Base-by-base conservation (phyloP, 2,888 invertebrate genomes). In the Dolomedes plantarius region DNA sequence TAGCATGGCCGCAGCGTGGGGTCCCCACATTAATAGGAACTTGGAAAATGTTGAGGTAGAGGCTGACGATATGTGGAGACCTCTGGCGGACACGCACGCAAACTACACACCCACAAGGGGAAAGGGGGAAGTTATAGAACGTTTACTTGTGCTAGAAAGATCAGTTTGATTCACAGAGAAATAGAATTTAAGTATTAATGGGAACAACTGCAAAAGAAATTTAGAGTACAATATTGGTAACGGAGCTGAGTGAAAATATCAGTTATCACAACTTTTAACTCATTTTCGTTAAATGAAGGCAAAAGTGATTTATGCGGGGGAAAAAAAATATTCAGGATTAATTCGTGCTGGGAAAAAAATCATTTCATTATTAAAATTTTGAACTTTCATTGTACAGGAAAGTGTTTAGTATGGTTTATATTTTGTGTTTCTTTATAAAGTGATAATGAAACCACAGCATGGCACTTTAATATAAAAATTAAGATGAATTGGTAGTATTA, bases 11-110 rank as follows among this genome's bases (percentile, higher is more conserved):
- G 7, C 23, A 56, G 56, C 5, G 2, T 19, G 71, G n/a, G n/a
- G 56, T 65, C 85, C 75, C 79, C 41, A 64, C 79, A 75, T n/a
- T 75, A 64, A 73, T 87, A 87, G 87, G 87, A 87, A 87, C 87
- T 87, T 87, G 78, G 80, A 87, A 7, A 64, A 36, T 56, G 46
- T 50, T 86, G 81, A 77, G 77, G 78, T 78, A 74, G 81, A 78
- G 81, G 67, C 64, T 71, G 65, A 75, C 64, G 67, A 75, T 23
- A 72, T 81, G 86, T 50, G 72, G 76, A 72, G 86, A 76, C 86
- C 86, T 86, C 86, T 80, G 50, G 80, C 67, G 86, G 72, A 29
- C 76, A 75, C 23, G 41, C 76, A 68, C 50, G 75, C 50, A 80
- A 56, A 86, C 76, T 80, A 80, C 56, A 74, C 64, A 41, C 69